phyloP scores from a whole-genome alignment of 2,888 invertebrate species.

The Hipparchia semele region DNA sequence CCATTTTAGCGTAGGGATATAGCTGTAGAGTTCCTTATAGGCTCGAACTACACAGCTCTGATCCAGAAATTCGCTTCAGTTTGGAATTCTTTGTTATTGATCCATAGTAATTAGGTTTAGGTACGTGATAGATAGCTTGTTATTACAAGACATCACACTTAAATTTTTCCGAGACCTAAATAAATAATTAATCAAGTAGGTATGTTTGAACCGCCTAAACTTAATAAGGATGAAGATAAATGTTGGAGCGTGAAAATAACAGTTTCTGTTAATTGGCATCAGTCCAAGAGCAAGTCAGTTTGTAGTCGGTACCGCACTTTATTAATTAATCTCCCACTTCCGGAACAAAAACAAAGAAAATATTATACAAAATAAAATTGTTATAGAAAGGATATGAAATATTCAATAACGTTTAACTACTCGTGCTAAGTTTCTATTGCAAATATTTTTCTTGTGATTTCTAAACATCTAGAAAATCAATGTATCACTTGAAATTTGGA shows the following conservation, averaged over 20 bases:
- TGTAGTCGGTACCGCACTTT: slow-evolving; percentile 24
- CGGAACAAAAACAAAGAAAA: slow-evolving; percentile 27
- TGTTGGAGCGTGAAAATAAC: slow-evolving; percentile 20
- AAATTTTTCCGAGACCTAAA: not conserved
- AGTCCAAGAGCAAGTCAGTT: slow-evolving; percentile 24
- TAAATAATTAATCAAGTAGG: not conserved
- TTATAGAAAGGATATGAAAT: not conserved
- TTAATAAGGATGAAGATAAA: slow-evolving; percentile 18
- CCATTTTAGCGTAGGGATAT: no score
- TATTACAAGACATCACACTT: no score
- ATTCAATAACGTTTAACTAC: not conserved
- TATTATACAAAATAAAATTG: not conserved
- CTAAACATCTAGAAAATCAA: not conserved
- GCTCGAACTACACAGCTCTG: no score
- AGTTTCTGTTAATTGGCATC: slow-evolving; percentile 30
- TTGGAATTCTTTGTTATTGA: no score
- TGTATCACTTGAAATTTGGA: no score
- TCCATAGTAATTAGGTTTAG: no score
- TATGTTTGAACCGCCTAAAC: slow-evolving; percentile 10
- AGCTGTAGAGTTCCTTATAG: no score
- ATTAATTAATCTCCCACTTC: slow-evolving; percentile 34
- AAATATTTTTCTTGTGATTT: not conserved
- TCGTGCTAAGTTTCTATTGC: not conserved
- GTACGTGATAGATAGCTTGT: no score
- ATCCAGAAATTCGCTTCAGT: no score